Evolutionary conservation across 2,888 invertebrate species (phyloP).

Genomic region (Drosophila neutralis): DNA sequence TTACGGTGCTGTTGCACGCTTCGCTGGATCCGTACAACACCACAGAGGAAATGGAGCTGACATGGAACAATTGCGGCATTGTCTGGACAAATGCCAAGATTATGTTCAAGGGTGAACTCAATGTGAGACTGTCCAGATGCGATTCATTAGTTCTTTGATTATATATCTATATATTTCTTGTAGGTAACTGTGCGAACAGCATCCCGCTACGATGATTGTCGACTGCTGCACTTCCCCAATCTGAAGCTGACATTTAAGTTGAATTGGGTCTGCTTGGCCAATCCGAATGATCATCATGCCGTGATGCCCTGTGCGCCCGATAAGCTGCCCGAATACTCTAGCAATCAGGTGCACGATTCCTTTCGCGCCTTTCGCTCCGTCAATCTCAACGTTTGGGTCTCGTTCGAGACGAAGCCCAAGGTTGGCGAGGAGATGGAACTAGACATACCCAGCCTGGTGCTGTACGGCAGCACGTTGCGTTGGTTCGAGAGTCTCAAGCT

Average conservation of each 20-base stretch:
- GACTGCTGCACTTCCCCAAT: conserved; percentile 95
- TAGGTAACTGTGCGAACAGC: conserved; percentile 94
- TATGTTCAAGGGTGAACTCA: conserved; percentile 95
- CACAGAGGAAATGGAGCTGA: conserved; percentile 99
- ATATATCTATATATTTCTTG: not conserved
- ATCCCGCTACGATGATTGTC: conserved; percentile 99
- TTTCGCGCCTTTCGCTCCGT: conserved; percentile 97
- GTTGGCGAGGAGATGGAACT: conserved; percentile 85
- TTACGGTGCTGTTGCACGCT: conserved; percentile 96
- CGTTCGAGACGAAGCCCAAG: conserved; percentile 90
- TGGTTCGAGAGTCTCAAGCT: conserved; percentile 98
- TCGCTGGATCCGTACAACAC: conserved; percentile 99
- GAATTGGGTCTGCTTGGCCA: conserved; percentile 96
- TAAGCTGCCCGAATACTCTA: conserved; percentile 97
- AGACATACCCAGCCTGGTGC: conserved; percentile 90
- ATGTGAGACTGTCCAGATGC: conserved; percentile 86
- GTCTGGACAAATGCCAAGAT: conserved; percentile 98
- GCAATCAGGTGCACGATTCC: conserved; percentile 97
- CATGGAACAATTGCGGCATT: conserved; percentile 96
- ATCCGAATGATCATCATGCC: conserved; percentile 97
- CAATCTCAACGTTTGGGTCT: conserved; percentile 91
- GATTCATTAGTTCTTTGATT: not conserved
- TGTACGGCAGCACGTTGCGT: conserved; percentile 96
- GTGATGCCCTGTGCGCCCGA: conserved; percentile 98
- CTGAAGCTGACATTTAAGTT: conserved; percentile 93